phyloP scores from a whole-genome alignment of 1,140 invertebrate genomes.

The Drosophila rufa region DNA sequence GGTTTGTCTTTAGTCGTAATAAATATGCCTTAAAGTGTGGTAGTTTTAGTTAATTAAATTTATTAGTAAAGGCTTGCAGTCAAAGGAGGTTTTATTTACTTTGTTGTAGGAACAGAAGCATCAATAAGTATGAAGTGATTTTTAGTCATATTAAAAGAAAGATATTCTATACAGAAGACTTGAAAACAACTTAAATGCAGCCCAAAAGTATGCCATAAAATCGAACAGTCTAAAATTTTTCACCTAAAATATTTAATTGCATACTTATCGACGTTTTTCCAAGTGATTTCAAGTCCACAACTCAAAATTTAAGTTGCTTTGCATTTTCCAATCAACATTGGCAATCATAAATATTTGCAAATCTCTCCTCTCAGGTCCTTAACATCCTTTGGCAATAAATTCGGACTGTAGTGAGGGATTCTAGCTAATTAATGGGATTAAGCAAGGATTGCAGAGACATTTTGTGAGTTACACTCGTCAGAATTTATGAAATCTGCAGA shows the following conservation, averaged over 20 bases:
- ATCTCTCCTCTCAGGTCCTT: constrained; percentile 5
- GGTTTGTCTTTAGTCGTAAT: constrained; percentile 3
- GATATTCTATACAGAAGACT: background rate
- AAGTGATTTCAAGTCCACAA: background rate
- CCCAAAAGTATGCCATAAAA: background rate
- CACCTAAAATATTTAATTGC: background rate
- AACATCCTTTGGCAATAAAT: background rate
- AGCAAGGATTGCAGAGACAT: constrained; percentile 3
- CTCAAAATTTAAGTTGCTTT: background rate
- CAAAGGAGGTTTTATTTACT: background rate
- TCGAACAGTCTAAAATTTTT: no score
- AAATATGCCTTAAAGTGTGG: constrained; percentile 48
- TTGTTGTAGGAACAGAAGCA: background rate
- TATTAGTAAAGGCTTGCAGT: constrained; percentile 22
- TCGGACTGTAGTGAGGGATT: background rate
- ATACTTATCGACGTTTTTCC: background rate
- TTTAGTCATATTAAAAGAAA: background rate
- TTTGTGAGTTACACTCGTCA: background rate
- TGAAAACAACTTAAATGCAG: background rate
- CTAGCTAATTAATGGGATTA: constrained; percentile 19
- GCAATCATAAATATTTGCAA: constrained; percentile 14
- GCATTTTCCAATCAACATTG: background rate
- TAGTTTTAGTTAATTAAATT: constrained; percentile 73
- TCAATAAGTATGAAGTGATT: background rate
- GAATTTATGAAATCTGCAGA: constrained; percentile 27